Conservation (phyloP, 2,888 invertebrate species). For the Scelioninae gen. 2 region DNA sequence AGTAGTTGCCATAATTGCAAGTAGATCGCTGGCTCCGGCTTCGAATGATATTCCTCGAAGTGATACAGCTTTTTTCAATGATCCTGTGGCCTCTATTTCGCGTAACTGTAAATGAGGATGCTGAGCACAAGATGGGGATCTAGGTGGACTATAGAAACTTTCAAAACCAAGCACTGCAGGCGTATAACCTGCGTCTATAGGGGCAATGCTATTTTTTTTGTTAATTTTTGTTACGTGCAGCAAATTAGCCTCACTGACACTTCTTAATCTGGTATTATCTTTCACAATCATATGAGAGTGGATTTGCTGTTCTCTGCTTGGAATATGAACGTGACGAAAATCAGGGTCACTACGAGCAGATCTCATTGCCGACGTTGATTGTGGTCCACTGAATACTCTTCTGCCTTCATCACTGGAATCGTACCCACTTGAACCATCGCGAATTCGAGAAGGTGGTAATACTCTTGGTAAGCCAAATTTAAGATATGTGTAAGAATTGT, state of each 20-base stretch:
- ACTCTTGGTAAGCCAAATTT: slow-evolving; percentile 95
- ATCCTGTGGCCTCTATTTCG: slow-evolving; percentile 68
- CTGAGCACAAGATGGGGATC: slow-evolving; percentile 61
- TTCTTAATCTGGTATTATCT: slow-evolving; percentile 74
- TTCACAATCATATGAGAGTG: slow-evolving; percentile 69
- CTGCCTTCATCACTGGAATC: slow-evolving; percentile 87
- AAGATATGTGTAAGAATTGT: slow-evolving; percentile 94
- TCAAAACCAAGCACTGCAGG: slow-evolving; percentile 64
- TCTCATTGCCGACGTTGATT: slow-evolving; percentile 73
- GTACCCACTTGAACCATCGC: slow-evolving; percentile 94
- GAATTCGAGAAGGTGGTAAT: slow-evolving; percentile 83
- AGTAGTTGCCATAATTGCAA: slow-evolving; percentile 93
- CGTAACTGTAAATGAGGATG: slow-evolving; percentile 73
- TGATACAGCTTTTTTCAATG: slow-evolving; percentile 74
- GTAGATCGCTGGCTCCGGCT: slow-evolving; percentile 91
- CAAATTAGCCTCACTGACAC: slow-evolving; percentile 91
- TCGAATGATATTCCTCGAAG: slow-evolving; percentile 90
- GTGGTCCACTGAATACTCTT: slow-evolving; percentile 71
- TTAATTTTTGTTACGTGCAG: slow-evolving; percentile 73
- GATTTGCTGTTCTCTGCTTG: slow-evolving; percentile 68
- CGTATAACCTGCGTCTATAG: slow-evolving; percentile 72
- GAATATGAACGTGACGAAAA: slow-evolving; percentile 77
- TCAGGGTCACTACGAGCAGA: slow-evolving; percentile 92
- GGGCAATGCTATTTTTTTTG: slow-evolving; percentile 73
- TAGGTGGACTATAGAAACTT: slow-evolving; percentile 60